phyloP scores from a whole-genome alignment of 2,113 vertebrate species.

The Atlantisia rogersi region DNA sequence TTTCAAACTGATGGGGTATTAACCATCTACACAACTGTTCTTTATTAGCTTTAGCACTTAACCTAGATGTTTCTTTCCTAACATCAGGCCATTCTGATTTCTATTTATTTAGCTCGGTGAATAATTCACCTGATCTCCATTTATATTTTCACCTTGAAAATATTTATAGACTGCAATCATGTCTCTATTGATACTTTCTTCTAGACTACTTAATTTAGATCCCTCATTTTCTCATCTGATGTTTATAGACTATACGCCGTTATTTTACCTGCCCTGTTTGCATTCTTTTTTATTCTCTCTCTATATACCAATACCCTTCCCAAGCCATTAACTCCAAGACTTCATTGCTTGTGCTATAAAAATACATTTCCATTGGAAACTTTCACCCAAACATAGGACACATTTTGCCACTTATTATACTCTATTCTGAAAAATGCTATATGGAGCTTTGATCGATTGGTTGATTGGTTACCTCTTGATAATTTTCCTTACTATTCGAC shows the following conservation, averaged over 20 bases:
- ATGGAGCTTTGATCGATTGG: background rate
- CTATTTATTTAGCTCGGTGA: background rate
- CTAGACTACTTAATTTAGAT: constrained; percentile 42
- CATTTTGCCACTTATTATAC: background rate
- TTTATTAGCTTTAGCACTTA: constrained; percentile 29
- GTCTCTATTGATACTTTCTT: constrained; percentile 22
- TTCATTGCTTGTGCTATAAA: background rate
- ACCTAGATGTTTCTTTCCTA: background rate
- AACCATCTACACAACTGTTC: background rate
- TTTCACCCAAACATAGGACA: background rate
- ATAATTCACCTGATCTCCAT: constrained; percentile 56
- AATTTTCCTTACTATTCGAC: background rate
- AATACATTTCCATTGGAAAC: background rate
- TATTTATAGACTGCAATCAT: constrained; percentile 53
- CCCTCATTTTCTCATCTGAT: constrained; percentile 24
- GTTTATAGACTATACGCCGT: background rate
- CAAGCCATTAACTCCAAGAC: background rate
- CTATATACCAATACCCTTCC: background rate
- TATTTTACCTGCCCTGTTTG: background rate
- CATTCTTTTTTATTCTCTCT: background rate
- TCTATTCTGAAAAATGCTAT: background rate
- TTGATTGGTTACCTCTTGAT: background rate
- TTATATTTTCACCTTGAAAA: constrained; percentile 62
- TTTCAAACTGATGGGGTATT: constrained; percentile 5
- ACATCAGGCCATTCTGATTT: background rate